A percentile compares a stretch with the other conserved stretches of the same genome.
Conservation (phyloP, 1,140 invertebrate species). For the Aphelenchoides avenae region DNA sequence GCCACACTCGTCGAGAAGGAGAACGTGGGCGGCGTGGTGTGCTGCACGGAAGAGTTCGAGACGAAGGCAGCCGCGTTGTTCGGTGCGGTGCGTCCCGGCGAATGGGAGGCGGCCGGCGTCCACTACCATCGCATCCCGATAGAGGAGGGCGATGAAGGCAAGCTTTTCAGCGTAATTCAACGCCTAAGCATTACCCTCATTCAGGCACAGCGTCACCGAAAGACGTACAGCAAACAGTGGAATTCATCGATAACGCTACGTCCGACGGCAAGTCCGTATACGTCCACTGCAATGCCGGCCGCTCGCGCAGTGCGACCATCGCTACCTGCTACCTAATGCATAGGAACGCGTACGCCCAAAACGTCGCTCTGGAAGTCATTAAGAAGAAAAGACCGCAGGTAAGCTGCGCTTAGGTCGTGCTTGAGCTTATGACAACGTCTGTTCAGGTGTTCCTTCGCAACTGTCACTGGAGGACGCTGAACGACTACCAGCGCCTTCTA, state of each 20-base stretch:
- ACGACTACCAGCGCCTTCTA: too few species aligned
- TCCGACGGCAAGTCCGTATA: constrained; percentile 72
- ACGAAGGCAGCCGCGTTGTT: constrained; percentile 63
- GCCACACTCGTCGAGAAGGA: constrained; percentile 70
- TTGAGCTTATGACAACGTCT: too few species aligned
- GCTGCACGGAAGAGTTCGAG: constrained; percentile 95
- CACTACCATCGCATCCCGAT: constrained; percentile 72
- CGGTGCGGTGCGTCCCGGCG: constrained; percentile 63
- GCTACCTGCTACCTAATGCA: constrained; percentile 92
- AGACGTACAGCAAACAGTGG: constrained; percentile 77
- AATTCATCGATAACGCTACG: constrained; percentile 78
- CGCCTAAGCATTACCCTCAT: constrained; percentile 10
- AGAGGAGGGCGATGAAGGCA: constrained; percentile 79
- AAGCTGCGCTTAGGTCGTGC: too few species aligned
- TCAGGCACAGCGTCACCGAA: constrained; percentile 84
- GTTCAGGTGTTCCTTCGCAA: too few species aligned
- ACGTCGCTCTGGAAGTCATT: constrained; percentile 76
- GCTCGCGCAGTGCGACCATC: constrained; percentile 87
- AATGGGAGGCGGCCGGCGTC: constrained; percentile 76
- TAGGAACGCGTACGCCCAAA: constrained; percentile 77
- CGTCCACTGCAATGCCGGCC: constrained; percentile 90
- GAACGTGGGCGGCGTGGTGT: constrained; percentile 84
- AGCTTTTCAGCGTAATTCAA: not conserved
- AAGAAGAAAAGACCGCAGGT: constrained; percentile 68
- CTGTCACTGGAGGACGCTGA: too few species aligned